A percentile compares a stretch with the other conserved stretches of the same genome.
Evolutionary conservation across 2,113 vertebrate genomes (phyloP).

Genomic region (Rhinolophus ferrumequinum): DNA sequence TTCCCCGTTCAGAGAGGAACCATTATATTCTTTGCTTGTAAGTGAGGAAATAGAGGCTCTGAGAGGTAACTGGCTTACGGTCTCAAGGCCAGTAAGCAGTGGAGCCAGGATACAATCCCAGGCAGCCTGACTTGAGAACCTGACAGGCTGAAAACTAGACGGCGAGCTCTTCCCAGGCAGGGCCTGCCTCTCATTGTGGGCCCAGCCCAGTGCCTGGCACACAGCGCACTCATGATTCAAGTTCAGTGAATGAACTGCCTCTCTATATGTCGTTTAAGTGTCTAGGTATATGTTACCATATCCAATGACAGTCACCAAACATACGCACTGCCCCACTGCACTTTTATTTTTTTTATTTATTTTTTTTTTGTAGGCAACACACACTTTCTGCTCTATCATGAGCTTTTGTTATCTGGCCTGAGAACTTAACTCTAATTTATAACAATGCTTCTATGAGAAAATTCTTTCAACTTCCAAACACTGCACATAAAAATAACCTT

Average conservation of each 20-base stretch:
- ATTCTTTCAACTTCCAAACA: conserved; percentile 47
- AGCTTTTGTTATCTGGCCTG: background rate
- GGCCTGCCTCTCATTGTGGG: background rate
- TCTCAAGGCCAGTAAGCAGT: background rate
- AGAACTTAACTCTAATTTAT: background rate
- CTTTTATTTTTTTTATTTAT: background rate
- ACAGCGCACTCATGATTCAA: background rate
- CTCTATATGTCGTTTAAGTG: background rate
- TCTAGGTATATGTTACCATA: background rate
- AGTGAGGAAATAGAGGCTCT: background rate
- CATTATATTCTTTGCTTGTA: background rate
- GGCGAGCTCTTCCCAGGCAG: no score
- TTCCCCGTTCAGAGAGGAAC: no score
- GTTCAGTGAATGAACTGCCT: background rate
- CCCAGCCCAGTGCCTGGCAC: background rate
- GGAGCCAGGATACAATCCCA: background rate
- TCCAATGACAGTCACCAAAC: background rate
- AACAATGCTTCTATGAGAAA: conserved; percentile 22
- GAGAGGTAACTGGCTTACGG: background rate
- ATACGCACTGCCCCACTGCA: background rate
- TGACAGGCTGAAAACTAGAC: background rate
- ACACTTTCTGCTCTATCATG: background rate
- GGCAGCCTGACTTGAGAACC: background rate
- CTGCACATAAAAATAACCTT: conserved; percentile 57
- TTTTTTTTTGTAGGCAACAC: background rate